Base-by-base conservation (phyloP, 1,140 invertebrate genomes). In the Cryptotermes secundus region DNA sequence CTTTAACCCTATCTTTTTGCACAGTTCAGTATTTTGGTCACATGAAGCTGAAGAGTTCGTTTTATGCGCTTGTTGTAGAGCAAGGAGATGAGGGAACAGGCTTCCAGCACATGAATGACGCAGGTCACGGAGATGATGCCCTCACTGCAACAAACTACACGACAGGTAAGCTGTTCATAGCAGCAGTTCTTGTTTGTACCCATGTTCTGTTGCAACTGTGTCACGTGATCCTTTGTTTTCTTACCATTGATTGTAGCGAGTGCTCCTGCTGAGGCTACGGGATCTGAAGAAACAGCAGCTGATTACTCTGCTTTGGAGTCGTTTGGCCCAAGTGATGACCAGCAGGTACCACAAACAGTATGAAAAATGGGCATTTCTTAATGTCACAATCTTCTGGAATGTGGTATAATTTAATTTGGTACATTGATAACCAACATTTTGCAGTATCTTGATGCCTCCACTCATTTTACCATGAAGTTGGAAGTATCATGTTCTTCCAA, bases 251-350 rank as follows among this genome's bases (percentile, higher is more conserved):
- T 84, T 85, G 36, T 26, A 86, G 85, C 85, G 22, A 86, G 85
- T 65, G 81, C 85, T 45, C 80, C 85, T 42, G 85, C 83, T 34
- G 84, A 84, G 35, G 84, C 85, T 7, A 83, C 84, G 14, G 85
- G 85, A n/a, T 24, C 84, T 19, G 85, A 86, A 83, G 85, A 86
- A 72, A 86, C 85, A n/a, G 84, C 85, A 34, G 85, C 85, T 35
- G 85, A 86, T 65, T 35, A 85, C 34, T 86, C 85, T 22, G 84
- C 82, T 6, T 42, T 85, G 82, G 85, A 85, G n/a, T 82, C 82
- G 19, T 72, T 85, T 49, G 84, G 80, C 31, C 12, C 65, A 38
- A 79, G 45, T 59, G 85, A 86, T 72, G 84, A 86, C 14, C 38
- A 85, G 19, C 72, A 38, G 83, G 83, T 84, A 36, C n/a, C 19